A percentile compares a stretch with the other conserved stretches of the same genome.
phyloP scores from a whole-genome alignment of 2,888 invertebrate species.

The Apodemia mormo region DNA sequence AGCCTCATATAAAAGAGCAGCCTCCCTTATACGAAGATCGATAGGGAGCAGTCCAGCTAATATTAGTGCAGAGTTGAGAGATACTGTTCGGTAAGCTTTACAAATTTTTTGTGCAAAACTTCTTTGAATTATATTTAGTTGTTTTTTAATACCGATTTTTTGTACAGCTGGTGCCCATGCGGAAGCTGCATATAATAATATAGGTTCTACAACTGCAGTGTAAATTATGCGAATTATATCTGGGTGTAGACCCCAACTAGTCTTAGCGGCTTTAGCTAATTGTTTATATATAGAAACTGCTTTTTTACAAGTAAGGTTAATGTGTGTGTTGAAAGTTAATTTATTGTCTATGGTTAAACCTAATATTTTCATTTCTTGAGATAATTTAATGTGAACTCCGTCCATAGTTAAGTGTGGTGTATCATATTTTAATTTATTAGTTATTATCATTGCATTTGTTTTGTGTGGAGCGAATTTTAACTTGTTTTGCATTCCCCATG shows the following conservation, averaged over 20 bases:
- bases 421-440: too few species aligned
- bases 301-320: too few species aligned
- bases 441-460: too few species aligned
- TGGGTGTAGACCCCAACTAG: constrained; percentile 27
- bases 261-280: background rate
- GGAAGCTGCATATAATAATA: constrained; percentile 31
- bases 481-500: too few species aligned
- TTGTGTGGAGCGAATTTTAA: too few species aligned
- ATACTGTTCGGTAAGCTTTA: constrained; percentile 33
- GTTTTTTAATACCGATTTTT: constrained; percentile 19
- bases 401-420: too few species aligned
- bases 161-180: constrained; percentile 27
- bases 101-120: constrained; percentile 30
- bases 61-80: constrained; percentile 31
- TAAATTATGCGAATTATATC: constrained; percentile 29
- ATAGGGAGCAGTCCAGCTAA: constrained; percentile 12
- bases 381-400: too few species aligned
- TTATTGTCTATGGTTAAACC: too few species aligned
- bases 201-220: constrained; percentile 29
- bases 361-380: too few species aligned
- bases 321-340: too few species aligned
- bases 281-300: too few species aligned
- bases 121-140: constrained; percentile 22
- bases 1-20: constrained; percentile 23
- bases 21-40: constrained; percentile 35